Evolutionary conservation across 2,888 invertebrate species (phyloP), one percentile per base, ranked within the genome.

Genomic region (Ceraclea dissimilis): DNA sequence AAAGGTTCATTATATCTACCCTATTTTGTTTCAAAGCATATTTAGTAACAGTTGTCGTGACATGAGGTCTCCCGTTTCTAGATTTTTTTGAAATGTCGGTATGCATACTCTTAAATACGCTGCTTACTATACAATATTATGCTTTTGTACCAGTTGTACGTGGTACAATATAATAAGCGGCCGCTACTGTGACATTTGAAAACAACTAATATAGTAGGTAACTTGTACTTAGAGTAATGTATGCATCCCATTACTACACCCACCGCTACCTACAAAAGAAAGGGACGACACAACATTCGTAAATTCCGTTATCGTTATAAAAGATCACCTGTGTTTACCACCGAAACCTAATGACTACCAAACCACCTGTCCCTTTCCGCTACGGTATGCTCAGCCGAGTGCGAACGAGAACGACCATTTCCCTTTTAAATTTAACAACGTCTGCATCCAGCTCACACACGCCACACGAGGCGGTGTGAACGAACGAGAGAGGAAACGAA

Each of bases 291-390:
- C 69, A 71, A 72, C 73, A 70, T 72, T 66, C 39, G 70, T 67
- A 67, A 60, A 64, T 69, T 71, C 71, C 71, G 68, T 2, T 49
- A 16, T 18, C 39, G 39, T 21, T 48, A 48, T 72, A 71, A 75
- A 78, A 76, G 77, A 75, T 77, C 77, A 76, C 75, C 75, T 75
- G 75, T 77, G 78, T 73, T 77, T 74, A 76, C 77, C 76, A 76
- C 77, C 71, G 76, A 75, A 76, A 77, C 76, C 74, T 71, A 72
- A 67, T 31, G 51, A 47, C 69, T 71, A 71, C 73, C 74, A 74
- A 70, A 72, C 73, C 76, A 75, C 74, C 76, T 75, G 76, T 77
- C 78, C 75, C 76, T 76, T 75, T 78, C 77, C 67, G 73, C 69
- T 74, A 74, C 33, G 71, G n/a, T 39, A 77, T 71, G 77, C 76